Evolutionary conservation across 2,113 vertebrate species (phyloP), one percentile per base, ranked within the genome.

Genomic region (Pimephales promelas): DNA sequence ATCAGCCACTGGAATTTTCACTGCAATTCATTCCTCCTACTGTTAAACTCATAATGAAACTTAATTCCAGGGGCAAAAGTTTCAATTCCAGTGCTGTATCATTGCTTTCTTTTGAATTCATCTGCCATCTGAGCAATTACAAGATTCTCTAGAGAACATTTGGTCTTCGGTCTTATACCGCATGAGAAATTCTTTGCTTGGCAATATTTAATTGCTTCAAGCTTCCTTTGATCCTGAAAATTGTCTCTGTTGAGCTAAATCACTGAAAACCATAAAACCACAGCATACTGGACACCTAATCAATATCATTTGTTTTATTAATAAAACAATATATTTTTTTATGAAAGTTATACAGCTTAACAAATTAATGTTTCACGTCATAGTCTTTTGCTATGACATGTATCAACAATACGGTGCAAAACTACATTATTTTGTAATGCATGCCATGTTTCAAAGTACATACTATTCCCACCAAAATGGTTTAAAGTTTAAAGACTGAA

Each of bases 301-400:
- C 84, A 70, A 85, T 85, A 85, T 10, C 26, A 82, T 77, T 82
- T 57, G 10, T n/a, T n/a, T n/a, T 40, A 26, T 26, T n/a, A 26
- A 36, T 22, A 64, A 62, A 61, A 31, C 57, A 36, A 16, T 62
- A 9, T 3, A 49, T 54, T 45, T 36, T 52, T 45, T 36, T 49
- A 18, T 62, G 59, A 80, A 66, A 66, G 34, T 61, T 61, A 45
- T 47, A 31, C 34, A 47, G 40, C 40, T 47, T 26, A 43, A 40
- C 56, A 45, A 36, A 59, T 74, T 10, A 36, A 34, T 5, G 45
- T 34, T 16, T 49, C 79, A 68, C 62, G 54, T 68, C 70, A 3
- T 24, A 31, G 3, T 14, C 36, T 8, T 49, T 54, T 71, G 24
- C n/a, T 11, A 24, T 64, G 26, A 8, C 13, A 62, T 28, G 28